Evolutionary conservation across 37 sponge, comb jelly and placozoan species (phyloP).

Genomic region (Crambe crambe): DNA sequence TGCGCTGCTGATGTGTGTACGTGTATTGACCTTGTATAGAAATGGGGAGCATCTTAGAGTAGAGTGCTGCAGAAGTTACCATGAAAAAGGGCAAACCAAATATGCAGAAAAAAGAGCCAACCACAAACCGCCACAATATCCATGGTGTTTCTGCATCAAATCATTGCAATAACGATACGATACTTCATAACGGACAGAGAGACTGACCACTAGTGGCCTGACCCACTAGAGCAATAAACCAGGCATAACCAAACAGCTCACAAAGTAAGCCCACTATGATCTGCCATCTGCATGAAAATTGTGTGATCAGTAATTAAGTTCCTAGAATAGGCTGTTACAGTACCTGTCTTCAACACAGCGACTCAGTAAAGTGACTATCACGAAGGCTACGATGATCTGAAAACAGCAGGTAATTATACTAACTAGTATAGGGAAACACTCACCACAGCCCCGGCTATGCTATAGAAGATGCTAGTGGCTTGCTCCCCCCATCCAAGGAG

Average conservation of each 20-base stretch:
- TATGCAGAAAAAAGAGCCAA: constrained; percentile 38
- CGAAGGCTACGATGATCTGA: constrained; percentile 56
- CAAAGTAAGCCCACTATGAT: constrained; percentile 55
- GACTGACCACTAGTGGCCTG: constrained; percentile 15
- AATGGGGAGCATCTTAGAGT: constrained; percentile 73
- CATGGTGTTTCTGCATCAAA: constrained; percentile 32
- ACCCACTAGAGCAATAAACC: constrained; percentile 24
- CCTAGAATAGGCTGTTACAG: neutral
- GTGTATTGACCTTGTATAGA: constrained; percentile 74
- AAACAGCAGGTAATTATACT: neutral
- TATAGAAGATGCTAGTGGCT: constrained; percentile 76
- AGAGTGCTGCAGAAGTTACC: constrained; percentile 69
- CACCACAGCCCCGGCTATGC: constrained; percentile 62
- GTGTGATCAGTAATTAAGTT: neutral
- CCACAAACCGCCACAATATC: constrained; percentile 35
- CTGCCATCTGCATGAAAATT: constrained; percentile 55
- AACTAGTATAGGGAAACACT: neutral
- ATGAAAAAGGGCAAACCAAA: constrained; percentile 69
- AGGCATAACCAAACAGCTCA: constrained; percentile 44
- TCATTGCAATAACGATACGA: too few relatives aligned
- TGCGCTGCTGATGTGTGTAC: too few relatives aligned
- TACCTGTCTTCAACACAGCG: constrained; percentile 61
- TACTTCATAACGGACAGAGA: neutral
- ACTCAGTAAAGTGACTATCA: constrained; percentile 37
- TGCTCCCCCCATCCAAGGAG: constrained; percentile 65